Base-by-base conservation (phyloP, 1,140 invertebrate genomes). In the Lepidotrigona ventralis region DNA sequence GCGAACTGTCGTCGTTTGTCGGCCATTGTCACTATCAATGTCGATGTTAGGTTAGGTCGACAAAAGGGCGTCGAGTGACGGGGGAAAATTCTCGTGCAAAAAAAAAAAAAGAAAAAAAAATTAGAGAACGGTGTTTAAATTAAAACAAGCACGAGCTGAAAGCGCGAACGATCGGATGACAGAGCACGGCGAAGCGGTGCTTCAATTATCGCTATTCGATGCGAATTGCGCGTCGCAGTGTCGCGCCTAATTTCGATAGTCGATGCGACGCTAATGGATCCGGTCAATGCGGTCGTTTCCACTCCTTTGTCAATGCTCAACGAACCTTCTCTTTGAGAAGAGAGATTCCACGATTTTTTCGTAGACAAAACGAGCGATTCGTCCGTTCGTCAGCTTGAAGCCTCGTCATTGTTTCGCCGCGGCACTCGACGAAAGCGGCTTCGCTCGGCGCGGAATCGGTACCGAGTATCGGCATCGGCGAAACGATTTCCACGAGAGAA, bases 281-380 rank as follows among this genome's bases (percentile, higher is more conserved):
- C n/a, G 56, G 46, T 54, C 51, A 75, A 75, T 51, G 79, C 17
- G 33, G 33, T 66, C 79, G 79, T 74, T 80, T 46, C 54, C 23
- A 64, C 39, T 53, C 58, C 54, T 81, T 81, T 74, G 70, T 81
- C 39, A 46, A 8, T 21, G 46, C 23, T 66, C 46, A 68, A 66
- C 63, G 46, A 77, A 3, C 75, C 39, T 33, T 63, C 69, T 46
- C 39, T 46, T 46, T 46, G 39, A 46, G 56, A 46, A 46, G 17
- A 53, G 46, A n/a, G n/a, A 14, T 46, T 66, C n/a, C 11, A n/a
- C n/a, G 39, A 26, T 74, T 74, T 64, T 63, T 60, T 15, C 26
- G 26, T 1, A 56, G 26, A 33, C 72, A 21, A 46, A 46, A 26
- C 46, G n/a, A n/a, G 60, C 60, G 60, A 15, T 12, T 12, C 60